Evolutionary conservation across 2,113 vertebrate species (phyloP).

Genomic region (Lontra canadensis): DNA sequence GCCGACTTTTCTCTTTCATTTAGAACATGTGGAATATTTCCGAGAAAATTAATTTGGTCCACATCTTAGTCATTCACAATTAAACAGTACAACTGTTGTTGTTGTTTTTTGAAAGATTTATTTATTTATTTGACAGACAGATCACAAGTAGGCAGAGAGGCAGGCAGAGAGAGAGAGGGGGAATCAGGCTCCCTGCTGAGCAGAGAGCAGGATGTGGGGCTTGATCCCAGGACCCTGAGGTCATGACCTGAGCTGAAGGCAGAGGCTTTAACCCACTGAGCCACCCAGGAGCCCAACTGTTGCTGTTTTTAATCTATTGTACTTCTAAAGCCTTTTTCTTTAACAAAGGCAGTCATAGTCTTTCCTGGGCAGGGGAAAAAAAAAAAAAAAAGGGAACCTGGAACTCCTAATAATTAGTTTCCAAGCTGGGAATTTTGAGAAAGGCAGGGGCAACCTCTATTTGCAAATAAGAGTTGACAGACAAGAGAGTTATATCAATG

Average conservation of each 20-base stretch:
- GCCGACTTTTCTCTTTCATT: not conserved
- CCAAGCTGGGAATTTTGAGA: not conserved
- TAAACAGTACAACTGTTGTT: not conserved
- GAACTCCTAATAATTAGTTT: not conserved
- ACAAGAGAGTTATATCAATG: not conserved
- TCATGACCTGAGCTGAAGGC: no score
- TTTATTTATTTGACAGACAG: no score
- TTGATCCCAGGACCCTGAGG: no score
- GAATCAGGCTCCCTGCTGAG: no score
- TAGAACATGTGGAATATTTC: conserved; percentile 8
- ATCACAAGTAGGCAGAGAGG: no score
- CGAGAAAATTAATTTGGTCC: conserved; percentile 2
- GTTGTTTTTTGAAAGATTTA: no score
- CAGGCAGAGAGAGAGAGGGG: no score
- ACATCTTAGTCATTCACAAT: conserved; percentile 14
- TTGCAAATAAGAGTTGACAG: not conserved
- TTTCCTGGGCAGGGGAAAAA: not conserved
- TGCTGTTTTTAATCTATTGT: not conserved
- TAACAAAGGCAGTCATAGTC: not conserved
- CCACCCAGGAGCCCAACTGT: not conserved
- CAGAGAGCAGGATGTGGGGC: no score
- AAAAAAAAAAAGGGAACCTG: not conserved
- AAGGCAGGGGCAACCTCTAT: not conserved
- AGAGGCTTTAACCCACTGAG: no score
- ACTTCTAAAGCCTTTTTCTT: conserved; percentile 36